Evolutionary conservation across 2,113 vertebrate genomes (phyloP), one percentile per base, ranked within the genome.

Genomic region (Junco hyemalis): DNA sequence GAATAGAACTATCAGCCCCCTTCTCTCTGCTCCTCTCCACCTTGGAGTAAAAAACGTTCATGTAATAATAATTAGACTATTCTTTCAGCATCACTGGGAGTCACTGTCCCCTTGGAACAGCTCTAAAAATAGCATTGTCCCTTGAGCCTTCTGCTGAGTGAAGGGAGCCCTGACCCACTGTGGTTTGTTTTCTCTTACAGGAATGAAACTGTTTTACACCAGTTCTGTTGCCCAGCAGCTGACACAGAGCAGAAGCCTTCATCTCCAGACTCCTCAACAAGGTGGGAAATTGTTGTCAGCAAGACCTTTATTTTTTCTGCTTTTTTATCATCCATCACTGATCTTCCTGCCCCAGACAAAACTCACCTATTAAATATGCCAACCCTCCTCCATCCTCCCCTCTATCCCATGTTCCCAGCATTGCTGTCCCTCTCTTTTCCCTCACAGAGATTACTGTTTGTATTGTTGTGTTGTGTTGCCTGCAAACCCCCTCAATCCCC

Each of bases 171-270:
- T 96, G 45, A 97, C 86, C 59, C 81, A n/a, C 45, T 69, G 23
- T 8, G 60, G 3, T 92, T 91, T 91, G 47, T 93, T 81, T 95
- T 97, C 78, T 97, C 59, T 97, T 96, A 35, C 98, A 99, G 99
- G 98, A 99, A 98, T 96, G 99, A 99, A 98, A 99, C 98, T 5
- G 99, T 99, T 97, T 98, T 99, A 96, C 99, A 99, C 97, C 99
- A 99, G 97, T 99, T 99, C 97, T 99, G 99, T 97, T 99, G 99
- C 96, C 99, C 99, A 11, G 99, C 99, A 22, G 99, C 99, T 10
- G 99, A 99, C 14, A 97, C 99, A 28, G 98, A 98, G 87, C 99
- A 99, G 95, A 99, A 99, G 92, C 97, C 98, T 25, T 93, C 98
- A 57, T 97, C 97, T 93, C 92, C 97, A 0, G 97, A 97, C 92